These are phyloP conservation scores for Garrulus glandarius DNA, from an alignment of 2,797 vertebrate genomes.

Conservation along the genomic window DNA sequence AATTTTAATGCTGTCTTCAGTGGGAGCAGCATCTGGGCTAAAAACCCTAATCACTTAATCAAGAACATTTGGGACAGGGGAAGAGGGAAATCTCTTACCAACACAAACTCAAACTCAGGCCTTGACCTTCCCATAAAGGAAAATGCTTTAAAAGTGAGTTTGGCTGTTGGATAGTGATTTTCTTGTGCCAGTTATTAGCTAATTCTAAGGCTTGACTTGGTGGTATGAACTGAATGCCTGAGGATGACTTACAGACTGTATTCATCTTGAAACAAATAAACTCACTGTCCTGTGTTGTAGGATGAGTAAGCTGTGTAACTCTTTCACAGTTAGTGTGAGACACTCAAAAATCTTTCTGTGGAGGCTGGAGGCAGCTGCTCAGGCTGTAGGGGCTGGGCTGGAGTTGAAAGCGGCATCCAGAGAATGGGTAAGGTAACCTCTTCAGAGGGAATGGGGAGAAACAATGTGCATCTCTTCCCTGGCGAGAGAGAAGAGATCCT, in stretches of 20 bases:
- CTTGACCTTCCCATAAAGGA: not conserved
- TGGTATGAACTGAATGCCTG: not conserved
- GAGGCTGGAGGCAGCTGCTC: not conserved
- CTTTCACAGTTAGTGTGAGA: not conserved
- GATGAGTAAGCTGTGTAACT: not conserved
- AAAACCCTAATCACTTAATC: not conserved
- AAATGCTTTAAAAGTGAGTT: not conserved
- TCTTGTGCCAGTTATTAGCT: not conserved
- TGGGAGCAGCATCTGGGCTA: not conserved
- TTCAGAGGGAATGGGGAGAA: not conserved
- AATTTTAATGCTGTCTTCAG: not conserved
- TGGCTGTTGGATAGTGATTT: not conserved
- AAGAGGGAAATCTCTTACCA: not conserved
- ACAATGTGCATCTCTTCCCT: not conserved
- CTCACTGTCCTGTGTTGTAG: not conserved
- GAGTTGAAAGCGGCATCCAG: not conserved
- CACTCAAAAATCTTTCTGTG: not conserved
- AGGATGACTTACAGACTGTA: not conserved
- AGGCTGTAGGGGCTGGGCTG: not conserved
- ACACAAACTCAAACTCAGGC: not conserved
- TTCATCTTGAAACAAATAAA: not conserved
- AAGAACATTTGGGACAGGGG: not conserved
- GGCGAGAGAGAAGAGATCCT: not conserved
- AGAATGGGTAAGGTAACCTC: not conserved
- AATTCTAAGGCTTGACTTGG: not conserved